Conservation (phyloP, 2,113 vertebrate species). For the Myotis lucifugus region DNA sequence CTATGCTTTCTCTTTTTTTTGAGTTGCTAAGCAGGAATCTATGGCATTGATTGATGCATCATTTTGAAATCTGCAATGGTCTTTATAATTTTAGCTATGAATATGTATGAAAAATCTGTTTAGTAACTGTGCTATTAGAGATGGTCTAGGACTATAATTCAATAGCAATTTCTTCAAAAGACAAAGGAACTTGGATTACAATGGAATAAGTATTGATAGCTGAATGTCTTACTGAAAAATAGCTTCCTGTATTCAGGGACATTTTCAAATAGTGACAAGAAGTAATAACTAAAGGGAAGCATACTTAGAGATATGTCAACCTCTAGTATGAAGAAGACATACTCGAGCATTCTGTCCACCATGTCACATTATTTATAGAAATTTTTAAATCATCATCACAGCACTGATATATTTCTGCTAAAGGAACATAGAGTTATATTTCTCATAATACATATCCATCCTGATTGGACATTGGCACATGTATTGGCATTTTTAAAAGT, state of each 20-base stretch:
- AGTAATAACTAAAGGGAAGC: not conserved
- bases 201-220: slow-evolving; percentile 63
- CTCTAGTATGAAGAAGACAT: not conserved
- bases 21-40: slow-evolving; percentile 69
- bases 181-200: slow-evolving; percentile 74
- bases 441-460: not conserved
- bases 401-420: not conserved
- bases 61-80: slow-evolving; percentile 53
- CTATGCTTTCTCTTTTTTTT: slow-evolving; percentile 55
- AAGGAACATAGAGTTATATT: not conserved
- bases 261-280: slow-evolving; percentile 49
- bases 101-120: slow-evolving; percentile 78
- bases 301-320: slow-evolving; percentile 8
- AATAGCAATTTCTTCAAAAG: slow-evolving; percentile 74
- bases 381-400: not conserved
- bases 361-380: not conserved
- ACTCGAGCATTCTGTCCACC: slow-evolving; percentile 6
- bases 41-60: slow-evolving; percentile 79
- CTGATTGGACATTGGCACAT: not conserved
- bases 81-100: slow-evolving; percentile 73
- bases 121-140: slow-evolving; percentile 68
- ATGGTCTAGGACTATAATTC: slow-evolving; percentile 70
- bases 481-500: not conserved
- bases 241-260: slow-evolving; percentile 54
- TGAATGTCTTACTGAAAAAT: slow-evolving; percentile 70